A percentile compares a stretch with the other conserved stretches of the same genome.
These are phyloP conservation scores for Mactra quadrangularis DNA, from an alignment of 1,140 invertebrate species.

Conservation along the genomic window DNA sequence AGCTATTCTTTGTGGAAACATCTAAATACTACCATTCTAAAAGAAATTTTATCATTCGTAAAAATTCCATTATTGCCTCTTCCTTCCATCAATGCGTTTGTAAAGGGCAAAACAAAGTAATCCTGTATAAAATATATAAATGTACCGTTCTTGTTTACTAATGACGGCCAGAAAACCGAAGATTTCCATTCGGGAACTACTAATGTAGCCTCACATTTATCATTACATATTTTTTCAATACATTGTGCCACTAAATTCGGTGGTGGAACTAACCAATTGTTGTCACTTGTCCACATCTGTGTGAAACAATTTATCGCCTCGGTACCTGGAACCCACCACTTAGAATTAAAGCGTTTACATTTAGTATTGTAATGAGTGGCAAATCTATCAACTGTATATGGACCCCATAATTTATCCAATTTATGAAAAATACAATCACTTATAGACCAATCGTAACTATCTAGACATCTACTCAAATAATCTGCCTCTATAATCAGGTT, in stretches of 20 bases:
- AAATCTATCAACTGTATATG: no score
- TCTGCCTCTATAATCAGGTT: no score
- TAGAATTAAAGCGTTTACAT: no score
- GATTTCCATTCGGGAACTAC: constrained; percentile 41
- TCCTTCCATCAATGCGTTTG: neutral
- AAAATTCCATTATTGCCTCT: constrained; percentile 6
- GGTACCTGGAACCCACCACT: no score
- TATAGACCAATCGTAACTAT: constrained; percentile 42
- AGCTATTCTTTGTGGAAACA: neutral
- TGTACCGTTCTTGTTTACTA: neutral
- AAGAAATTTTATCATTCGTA: neutral
- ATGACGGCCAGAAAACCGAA: constrained; percentile 32
- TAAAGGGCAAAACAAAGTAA: neutral
- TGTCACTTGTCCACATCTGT: no score
- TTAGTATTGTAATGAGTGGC: no score
- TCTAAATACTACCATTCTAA: constrained; percentile 33
- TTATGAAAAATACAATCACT: constrained; percentile 1
- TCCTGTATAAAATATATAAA: neutral
- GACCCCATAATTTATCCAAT: no score
- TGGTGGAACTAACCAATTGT: no score
- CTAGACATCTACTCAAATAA: no score
- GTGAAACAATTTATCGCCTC: no score
- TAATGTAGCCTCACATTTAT: neutral
- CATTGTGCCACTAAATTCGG: no score
- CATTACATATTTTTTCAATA: no score